Base-by-base conservation (phyloP, 2,888 invertebrate species). In the Arrhopalites spinosus region DNA sequence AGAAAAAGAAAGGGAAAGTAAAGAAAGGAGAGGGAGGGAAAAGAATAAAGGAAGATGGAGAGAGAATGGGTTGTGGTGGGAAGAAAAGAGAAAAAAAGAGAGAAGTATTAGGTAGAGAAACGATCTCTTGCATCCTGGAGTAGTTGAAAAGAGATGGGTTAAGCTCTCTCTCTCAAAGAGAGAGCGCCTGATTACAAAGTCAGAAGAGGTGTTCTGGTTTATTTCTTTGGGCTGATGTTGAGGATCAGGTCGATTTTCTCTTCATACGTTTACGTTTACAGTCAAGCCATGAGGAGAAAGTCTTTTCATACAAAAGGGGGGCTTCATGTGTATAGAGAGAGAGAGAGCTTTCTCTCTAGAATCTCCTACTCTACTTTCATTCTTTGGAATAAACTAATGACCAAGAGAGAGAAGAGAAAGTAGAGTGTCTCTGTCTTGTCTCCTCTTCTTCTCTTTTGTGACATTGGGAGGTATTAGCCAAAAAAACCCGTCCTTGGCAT, bases 141-240 rank as follows among this genome's bases (percentile, higher is more conserved):
- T 73, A 71, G 72, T 29, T 64, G 75, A 64, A 75, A 29, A 75
- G 61, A 68, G 36, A 36, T 3, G 36, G 11, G 36, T 66, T 66
- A 74, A 68, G 67, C 72, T 72, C 72, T 72, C 71, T 75, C 75
- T n/a, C n/a, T n/a, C n/a, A n/a, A n/a, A n/a, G n/a, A n/a, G 36
- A 36, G 36, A 69, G 74, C 47, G 36, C 69, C 78, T 77, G 76
- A 78, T 78, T 78, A 78, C 68, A 74, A 76, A 77, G 76, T 74
- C 78, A 74, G 74, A 74, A 56, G 78, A 78, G 78, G 78, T 77
- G 78, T 77, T 77, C 78, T 74, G 72, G 61, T 78, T 78, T 78
- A 75, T 74, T 77, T 78, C 78, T 45, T 66, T 45, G 45, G 66
- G 63, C 63, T 27, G 15, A 13, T n/a, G 47, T 47, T 56, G 36